phyloP scores from a whole-genome alignment of 1,140 invertebrate species.

The Drosophila kepulauana region DNA sequence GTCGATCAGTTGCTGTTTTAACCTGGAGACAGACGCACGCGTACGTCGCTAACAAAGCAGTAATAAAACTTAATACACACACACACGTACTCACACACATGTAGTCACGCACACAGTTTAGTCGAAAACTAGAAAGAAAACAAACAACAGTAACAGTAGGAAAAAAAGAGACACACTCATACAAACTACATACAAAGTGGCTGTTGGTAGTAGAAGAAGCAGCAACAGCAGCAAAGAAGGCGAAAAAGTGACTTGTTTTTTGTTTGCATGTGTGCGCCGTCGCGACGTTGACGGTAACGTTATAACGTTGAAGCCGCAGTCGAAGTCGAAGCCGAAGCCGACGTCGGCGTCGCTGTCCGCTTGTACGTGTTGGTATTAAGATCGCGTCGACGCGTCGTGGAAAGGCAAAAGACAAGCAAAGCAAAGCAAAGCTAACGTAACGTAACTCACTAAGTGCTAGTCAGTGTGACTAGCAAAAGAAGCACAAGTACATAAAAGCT shows the following conservation, averaged over 20 bases:
- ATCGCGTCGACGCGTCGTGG: conserved; percentile 57
- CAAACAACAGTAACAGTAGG: conserved; percentile 55
- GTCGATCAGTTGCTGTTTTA: conserved; percentile 72
- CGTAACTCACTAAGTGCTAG: conserved; percentile 41
- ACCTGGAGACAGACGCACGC: conserved; percentile 67
- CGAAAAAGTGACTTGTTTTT: conserved; percentile 75
- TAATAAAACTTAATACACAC: conserved; percentile 38
- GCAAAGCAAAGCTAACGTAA: conserved; percentile 26
- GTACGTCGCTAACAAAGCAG: conserved; percentile 36
- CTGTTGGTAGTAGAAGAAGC: conserved; percentile 63
- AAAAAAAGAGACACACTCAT: conserved; percentile 39
- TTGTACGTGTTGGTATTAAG: conserved; percentile 68
- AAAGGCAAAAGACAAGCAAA: conserved; percentile 28
- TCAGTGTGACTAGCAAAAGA: conserved; percentile 58
- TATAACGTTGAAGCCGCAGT: conserved; percentile 6
- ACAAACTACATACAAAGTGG: conserved; percentile 47
- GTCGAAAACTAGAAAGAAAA: conserved; percentile 77
- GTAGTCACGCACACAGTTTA: conserved; percentile 30
- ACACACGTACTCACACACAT: conserved; percentile 29
- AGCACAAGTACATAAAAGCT: conserved; percentile 32
- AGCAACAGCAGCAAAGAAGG: conserved; percentile 52
- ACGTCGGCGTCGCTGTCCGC: conserved; percentile 37
- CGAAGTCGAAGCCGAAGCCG: background rate
- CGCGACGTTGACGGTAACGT: conserved; percentile 43
- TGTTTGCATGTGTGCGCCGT: conserved; percentile 58